Base-by-base conservation (phyloP, 2,888 invertebrate genomes). In the Tenthredo notha region DNA sequence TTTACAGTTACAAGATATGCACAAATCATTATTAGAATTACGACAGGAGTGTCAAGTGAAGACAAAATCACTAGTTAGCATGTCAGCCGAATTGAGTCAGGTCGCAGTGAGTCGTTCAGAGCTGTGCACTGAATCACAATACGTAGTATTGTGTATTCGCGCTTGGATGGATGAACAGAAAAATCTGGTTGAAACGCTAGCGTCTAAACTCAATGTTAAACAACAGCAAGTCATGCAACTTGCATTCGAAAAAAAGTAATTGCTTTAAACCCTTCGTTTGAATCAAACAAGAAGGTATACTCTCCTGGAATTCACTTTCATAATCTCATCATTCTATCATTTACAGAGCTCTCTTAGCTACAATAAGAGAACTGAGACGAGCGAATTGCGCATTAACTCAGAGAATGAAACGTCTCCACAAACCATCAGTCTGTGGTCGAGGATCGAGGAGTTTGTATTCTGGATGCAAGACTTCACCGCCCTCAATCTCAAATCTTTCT, bases 121-220 rank as follows among this genome's bases (percentile, higher is more conserved):
- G 86, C 88, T 91, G 5, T 91, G 89, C 50, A 91, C 91, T 74
- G 91, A 92, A 86, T 91, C 92, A 1, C 89, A 91, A 80, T 86
- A 88, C n/a, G 89, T 92, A 25, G 89, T 92, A 58, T 87, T 87
- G 1, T 89, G 91, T 84, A 91, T 92, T 80, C 90, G 92, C 0
- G 84, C 86, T 3, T 92, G 91, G 91, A 91, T 92, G 88, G 89
- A 89, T 54, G 90, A 92, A 72, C 92, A 92, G 82, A 88, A 87
- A 58, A 86, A 89, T 58, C 86, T 88, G 7, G 88, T 88, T 4
- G 87, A 89, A 6, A 90, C 87, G 37, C 85, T 92, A 10, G 84
- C 83, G 21, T 85, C 87, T 12, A 90, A 88, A 86, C 86, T 92
- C 43, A 89, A 90, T 58, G 87, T 86, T 25, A 92, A 92, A 61